Percentiles rank a stretch among this genome's conserved stretches.
Evolutionary conservation across 2,113 vertebrate species (phyloP).

Genomic region (Alexandromys fortis): DNA sequence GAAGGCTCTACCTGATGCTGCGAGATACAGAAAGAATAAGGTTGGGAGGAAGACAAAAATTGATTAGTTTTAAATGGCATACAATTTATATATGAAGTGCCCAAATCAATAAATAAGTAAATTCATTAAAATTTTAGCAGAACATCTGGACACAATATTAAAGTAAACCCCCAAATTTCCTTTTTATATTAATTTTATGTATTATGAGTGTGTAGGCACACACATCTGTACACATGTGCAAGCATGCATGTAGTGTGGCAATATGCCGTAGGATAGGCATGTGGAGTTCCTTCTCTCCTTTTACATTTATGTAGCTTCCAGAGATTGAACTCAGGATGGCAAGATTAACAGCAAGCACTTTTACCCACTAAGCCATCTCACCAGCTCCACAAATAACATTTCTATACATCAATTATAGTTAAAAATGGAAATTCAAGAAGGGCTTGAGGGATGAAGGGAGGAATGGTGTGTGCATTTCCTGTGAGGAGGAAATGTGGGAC

Average conservation of each 20-base stretch:
- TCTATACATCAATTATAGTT: neutral
- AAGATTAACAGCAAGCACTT: neutral
- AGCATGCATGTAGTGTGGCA: neutral
- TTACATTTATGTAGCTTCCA: neutral
- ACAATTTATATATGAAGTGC: neutral
- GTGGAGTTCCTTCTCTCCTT: neutral
- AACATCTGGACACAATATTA: neutral
- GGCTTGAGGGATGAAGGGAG: too few species aligned
- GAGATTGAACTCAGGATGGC: neutral
- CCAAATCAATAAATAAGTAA: neutral
- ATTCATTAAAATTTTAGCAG: neutral
- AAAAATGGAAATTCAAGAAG: neutral
- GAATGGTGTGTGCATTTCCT: too few species aligned
- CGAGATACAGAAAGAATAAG: neutral
- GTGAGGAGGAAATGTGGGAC: too few species aligned
- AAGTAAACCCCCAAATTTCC: neutral
- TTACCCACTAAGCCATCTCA: neutral
- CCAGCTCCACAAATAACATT: neutral
- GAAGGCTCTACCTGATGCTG: neutral
- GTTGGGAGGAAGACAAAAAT: neutral
- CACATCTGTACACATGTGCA: accelerated
- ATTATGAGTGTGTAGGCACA: neutral
- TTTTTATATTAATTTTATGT: neutral
- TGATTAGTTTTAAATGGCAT: neutral
- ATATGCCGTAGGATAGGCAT: neutral